These are phyloP conservation scores for Aphaenogaster floridana DNA, from an alignment of 1,140 invertebrate species.

Conservation along the genomic window DNA sequence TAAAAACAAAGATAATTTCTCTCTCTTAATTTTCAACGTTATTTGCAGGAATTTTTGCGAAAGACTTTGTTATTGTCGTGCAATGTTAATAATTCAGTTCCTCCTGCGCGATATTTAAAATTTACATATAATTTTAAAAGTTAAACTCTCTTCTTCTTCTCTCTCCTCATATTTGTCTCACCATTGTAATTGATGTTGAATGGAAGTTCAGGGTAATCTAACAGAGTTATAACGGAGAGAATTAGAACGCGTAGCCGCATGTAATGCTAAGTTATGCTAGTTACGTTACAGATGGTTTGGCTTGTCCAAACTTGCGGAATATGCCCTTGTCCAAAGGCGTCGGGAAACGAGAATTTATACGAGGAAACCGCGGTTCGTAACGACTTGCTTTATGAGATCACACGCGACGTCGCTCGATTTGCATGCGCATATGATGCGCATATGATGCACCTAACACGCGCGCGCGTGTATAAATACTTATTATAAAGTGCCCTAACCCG, in stretches of 20 bases:
- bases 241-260: slow-evolving; percentile 49
- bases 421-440: slow-evolving; percentile 42
- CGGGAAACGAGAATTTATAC: slow-evolving; percentile 47
- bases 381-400: slow-evolving; percentile 58
- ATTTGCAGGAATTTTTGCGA: not conserved
- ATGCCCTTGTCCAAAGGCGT: slow-evolving; percentile 48
- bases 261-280: slow-evolving; percentile 60
- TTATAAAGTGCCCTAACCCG: not conserved
- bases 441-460: slow-evolving; percentile 33
- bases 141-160: not conserved
- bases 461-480: not conserved
- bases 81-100: slow-evolving; percentile 13
- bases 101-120: slow-evolving; percentile 2
- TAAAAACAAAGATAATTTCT: not conserved
- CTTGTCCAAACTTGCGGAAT: slow-evolving; percentile 60
- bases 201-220: slow-evolving; percentile 46
- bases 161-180: slow-evolving; percentile 16
- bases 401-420: slow-evolving; percentile 49
- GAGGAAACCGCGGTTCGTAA: slow-evolving; percentile 46
- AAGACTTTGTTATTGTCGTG: not conserved
- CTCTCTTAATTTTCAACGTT: slow-evolving; percentile 7
- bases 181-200: slow-evolving; percentile 56
- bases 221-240: slow-evolving; percentile 49
- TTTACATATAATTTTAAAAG: slow-evolving; percentile 13
- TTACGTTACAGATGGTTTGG: slow-evolving; percentile 54